These are phyloP conservation scores for Eledona agricola DNA, from an alignment of 2,888 invertebrate species.

Conservation along the genomic window DNA sequence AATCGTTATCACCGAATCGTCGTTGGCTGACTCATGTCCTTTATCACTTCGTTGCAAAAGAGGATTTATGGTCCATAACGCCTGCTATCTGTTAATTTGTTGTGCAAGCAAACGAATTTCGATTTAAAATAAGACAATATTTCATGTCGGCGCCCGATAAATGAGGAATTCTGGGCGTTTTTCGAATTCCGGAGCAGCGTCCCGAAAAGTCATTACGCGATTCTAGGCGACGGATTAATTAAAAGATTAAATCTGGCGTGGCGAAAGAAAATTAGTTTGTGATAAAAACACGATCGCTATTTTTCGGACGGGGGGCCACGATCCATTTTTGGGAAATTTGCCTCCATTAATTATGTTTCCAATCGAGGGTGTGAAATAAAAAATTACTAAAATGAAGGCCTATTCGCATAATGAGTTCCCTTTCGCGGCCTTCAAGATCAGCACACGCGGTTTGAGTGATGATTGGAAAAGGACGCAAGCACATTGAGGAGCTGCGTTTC, in stretches of 20 bases:
- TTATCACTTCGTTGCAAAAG: slow-evolving; percentile 2
- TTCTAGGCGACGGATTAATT: slow-evolving; percentile 12
- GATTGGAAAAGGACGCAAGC: too few relatives aligned
- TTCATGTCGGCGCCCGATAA: slow-evolving; percentile 6
- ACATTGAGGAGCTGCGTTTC: too few relatives aligned
- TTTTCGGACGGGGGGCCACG: too few relatives aligned
- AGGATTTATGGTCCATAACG: slow-evolving; percentile 1
- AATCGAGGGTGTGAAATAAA: slow-evolving; percentile 3
- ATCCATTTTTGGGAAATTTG: slow-evolving; percentile 8
- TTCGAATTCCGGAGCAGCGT: neutral
- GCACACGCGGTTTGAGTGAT: too few relatives aligned
- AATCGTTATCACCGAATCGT: slow-evolving; percentile 6
- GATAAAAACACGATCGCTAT: slow-evolving; percentile 17
- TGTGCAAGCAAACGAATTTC: slow-evolving; percentile 8
- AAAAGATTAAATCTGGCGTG: slow-evolving; percentile 23
- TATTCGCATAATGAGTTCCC: slow-evolving; percentile 23
- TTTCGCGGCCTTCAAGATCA: too few relatives aligned
- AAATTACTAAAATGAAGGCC: slow-evolving; percentile 8
- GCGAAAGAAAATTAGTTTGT: slow-evolving; percentile 25
- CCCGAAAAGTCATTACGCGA: slow-evolving; percentile 15
- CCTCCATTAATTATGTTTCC: slow-evolving; percentile 19
- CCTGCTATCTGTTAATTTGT: slow-evolving; percentile 2
- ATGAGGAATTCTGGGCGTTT: neutral
- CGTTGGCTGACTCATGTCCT: neutral
- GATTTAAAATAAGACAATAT: slow-evolving; percentile 2